phyloP scores from a whole-genome alignment of 2,888 invertebrate genomes.

The Leptinotarsa peninsularis region DNA sequence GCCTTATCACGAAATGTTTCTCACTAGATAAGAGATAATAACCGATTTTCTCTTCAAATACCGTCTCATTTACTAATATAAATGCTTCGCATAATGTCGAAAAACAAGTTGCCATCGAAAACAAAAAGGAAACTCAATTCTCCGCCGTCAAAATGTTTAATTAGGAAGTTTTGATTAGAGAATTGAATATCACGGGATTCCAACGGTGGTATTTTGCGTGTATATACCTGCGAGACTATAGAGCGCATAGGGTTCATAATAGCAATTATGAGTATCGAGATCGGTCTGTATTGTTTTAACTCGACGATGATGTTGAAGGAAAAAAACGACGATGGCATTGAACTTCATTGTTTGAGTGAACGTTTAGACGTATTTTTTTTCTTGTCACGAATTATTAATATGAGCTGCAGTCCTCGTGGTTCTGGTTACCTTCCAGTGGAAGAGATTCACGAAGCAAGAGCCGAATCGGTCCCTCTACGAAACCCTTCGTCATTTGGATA shows the following conservation, averaged over 20 bases:
- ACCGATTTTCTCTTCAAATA: not conserved
- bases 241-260: not conserved
- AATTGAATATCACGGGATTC: constrained; percentile 45
- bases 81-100: constrained; percentile 15
- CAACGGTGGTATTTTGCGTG: constrained; percentile 23
- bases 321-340: not conserved
- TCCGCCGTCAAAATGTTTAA: constrained; percentile 43
- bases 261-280: constrained; percentile 13
- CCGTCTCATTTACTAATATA: constrained; percentile 14
- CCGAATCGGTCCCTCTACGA: no score
- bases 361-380: no score
- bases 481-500: no score
- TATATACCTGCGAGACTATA: constrained; percentile 18
- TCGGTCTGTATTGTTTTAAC: constrained; percentile 7
- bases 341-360: not conserved
- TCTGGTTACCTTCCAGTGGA: no score
- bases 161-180: constrained; percentile 49
- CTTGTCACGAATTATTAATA: no score
- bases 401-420: no score
- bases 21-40: not conserved
- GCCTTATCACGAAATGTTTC: not conserved
- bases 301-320: not conserved
- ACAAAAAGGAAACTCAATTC: constrained; percentile 41
- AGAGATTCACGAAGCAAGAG: no score
- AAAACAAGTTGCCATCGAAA: constrained; percentile 42